Conservation (phyloP, 2,888 invertebrate species). For the Oeneis ivallda region DNA sequence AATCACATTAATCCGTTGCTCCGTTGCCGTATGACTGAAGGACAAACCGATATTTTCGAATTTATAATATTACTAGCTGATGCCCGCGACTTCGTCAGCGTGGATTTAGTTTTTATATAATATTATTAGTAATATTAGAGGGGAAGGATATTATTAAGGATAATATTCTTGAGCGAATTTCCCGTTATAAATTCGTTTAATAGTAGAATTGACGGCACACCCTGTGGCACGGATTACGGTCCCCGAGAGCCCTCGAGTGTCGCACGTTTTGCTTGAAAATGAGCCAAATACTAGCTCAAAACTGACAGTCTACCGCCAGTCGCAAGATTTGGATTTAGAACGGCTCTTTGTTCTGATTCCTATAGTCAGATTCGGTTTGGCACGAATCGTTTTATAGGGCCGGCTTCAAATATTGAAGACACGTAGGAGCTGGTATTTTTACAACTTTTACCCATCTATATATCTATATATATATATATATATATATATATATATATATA, state of each 20-base stretch:
- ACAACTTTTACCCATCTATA: background rate
- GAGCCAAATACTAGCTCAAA: conserved; percentile 20
- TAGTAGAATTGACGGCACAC: conserved; percentile 16
- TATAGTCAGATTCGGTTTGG: background rate
- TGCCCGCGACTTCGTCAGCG: too few species aligned
- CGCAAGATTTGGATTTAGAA: conserved; percentile 28
- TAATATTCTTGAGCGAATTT: conserved; percentile 17
- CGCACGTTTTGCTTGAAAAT: conserved; percentile 29
- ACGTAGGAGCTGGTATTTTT: background rate
- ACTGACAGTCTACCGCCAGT: conserved; percentile 15
- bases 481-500: too few species aligned
- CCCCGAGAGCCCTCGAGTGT: conserved; percentile 25
- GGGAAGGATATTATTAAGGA: background rate
- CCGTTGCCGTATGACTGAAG: too few species aligned
- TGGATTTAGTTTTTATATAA: too few species aligned
- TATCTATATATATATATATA: too few species aligned
- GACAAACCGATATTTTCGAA: too few species aligned
- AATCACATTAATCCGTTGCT: too few species aligned
- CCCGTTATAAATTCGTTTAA: conserved; percentile 22
- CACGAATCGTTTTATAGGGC: background rate
- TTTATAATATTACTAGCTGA: too few species aligned
- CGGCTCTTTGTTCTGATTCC: conserved; percentile 31
- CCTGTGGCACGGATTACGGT: conserved; percentile 14
- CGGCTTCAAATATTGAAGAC: background rate
- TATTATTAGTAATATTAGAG: too few species aligned